A percentile compares a stretch with the other conserved stretches of the same genome.
Evolutionary conservation across 2,888 invertebrate species (phyloP).

Genomic region (Diadegma fenestrale): DNA sequence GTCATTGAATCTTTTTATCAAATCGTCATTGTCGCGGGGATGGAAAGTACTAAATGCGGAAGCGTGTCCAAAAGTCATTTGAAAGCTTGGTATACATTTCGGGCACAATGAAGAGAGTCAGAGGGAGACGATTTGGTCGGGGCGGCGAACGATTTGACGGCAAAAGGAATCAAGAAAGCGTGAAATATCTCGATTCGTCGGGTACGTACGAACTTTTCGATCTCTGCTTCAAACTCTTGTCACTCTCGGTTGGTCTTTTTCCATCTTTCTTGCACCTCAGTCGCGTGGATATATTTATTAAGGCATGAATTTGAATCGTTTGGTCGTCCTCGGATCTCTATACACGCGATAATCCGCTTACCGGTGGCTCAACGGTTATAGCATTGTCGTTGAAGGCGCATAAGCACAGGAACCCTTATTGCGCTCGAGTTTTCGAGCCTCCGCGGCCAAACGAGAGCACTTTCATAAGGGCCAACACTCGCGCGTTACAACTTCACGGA

Average conservation of each 20-base stretch:
- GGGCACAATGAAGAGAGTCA: conserved; percentile 3
- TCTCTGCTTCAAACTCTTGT: background rate
- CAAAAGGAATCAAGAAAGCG: conserved; percentile 69
- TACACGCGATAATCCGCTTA: conserved; percentile 70
- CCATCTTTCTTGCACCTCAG: conserved; percentile 52
- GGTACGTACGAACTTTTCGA: conserved; percentile 59
- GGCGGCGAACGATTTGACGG: conserved; percentile 37
- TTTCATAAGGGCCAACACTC: conserved; percentile 54
- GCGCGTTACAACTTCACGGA: background rate
- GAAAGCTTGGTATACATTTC: background rate
- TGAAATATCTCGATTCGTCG: conserved; percentile 67
- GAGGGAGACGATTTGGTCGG: background rate
- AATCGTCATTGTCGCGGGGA: background rate
- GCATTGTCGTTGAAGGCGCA: conserved; percentile 61
- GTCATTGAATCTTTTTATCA: background rate
- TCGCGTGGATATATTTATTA: conserved; percentile 53
- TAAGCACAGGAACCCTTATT: conserved; percentile 57
- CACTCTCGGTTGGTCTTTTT: background rate
- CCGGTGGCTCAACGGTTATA: conserved; percentile 69
- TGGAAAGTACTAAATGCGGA: conserved; percentile 14
- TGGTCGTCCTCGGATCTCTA: conserved; percentile 53
- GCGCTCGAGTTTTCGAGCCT: conserved; percentile 76
- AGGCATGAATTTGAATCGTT: conserved; percentile 39
- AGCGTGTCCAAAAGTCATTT: conserved; percentile 21
- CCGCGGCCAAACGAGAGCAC: conserved; percentile 54